These are phyloP conservation scores for Ctena decussata DNA, from an alignment of 2,888 invertebrate genomes.

Conservation along the genomic window DNA sequence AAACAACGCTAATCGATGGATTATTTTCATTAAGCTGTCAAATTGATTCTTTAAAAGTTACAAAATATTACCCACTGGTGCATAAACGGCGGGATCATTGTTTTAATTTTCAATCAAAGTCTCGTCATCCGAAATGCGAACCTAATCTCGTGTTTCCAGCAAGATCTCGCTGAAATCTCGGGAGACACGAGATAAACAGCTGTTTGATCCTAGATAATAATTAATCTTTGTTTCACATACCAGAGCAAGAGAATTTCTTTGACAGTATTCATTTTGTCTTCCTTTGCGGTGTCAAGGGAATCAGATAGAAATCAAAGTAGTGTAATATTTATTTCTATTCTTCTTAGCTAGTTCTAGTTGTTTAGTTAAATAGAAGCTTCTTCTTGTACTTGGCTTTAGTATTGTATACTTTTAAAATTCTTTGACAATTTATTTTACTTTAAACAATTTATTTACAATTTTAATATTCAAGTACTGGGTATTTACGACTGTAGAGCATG, in stretches of 20 bases:
- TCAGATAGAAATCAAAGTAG: too few relatives aligned
- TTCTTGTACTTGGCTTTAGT: too few relatives aligned
- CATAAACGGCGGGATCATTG: constrained; percentile 60
- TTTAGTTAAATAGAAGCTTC: too few relatives aligned
- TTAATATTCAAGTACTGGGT: too few relatives aligned
- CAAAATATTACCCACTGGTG: constrained; percentile 65
- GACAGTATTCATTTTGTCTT: neutral
- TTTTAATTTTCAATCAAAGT: constrained; percentile 66
- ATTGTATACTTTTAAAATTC: too few relatives aligned
- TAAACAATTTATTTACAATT: too few relatives aligned
- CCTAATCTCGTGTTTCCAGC: constrained; percentile 51
- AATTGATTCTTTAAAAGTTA: constrained; percentile 68
- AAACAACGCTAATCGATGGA: constrained; percentile 53
- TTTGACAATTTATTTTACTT: too few relatives aligned
- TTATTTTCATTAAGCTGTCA: constrained; percentile 71
- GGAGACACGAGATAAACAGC: constrained; percentile 67
- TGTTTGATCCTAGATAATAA: constrained; percentile 69
- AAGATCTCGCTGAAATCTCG: constrained; percentile 55
- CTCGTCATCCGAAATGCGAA: constrained; percentile 64
- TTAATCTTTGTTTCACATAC: constrained; percentile 65
- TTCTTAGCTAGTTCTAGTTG: too few relatives aligned
- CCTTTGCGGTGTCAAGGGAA: neutral
- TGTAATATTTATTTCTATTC: too few relatives aligned
- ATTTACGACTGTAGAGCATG: too few relatives aligned
- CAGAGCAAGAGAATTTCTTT: constrained; percentile 12